Conservation (phyloP, 2,113 vertebrate species). For the Gorsachius goisagi region DNA sequence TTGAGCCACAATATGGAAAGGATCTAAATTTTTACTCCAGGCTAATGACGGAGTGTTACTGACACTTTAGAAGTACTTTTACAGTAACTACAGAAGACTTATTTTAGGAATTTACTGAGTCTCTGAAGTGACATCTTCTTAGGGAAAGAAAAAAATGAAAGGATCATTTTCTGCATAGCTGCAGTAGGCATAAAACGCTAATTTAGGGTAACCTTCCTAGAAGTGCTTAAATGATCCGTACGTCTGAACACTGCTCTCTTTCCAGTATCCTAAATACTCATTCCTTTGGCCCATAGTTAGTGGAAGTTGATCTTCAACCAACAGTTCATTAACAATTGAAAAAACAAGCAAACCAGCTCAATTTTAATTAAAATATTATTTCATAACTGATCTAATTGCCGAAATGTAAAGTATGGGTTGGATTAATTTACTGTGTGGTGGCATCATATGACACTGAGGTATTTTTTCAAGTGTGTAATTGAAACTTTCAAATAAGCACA, state of each 20-base stretch:
- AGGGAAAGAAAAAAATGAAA: neutral
- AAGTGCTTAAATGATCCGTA: neutral
- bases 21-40: neutral
- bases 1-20: neutral
- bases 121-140: neutral
- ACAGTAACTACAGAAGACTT: neutral
- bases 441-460: constrained; percentile 9
- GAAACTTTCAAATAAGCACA: constrained; percentile 48
- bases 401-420: constrained; percentile 22
- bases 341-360: neutral
- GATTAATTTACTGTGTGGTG: neutral
- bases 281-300: neutral
- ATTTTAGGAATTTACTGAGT: neutral
- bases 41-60: neutral
- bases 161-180: neutral
- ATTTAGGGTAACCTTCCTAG: neutral
- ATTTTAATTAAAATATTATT: constrained; percentile 55
- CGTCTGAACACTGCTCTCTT: neutral
- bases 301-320: constrained; percentile 21
- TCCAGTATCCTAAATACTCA: neutral
- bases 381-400: constrained; percentile 32
- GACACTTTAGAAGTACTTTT: neutral
- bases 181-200: neutral
- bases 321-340: neutral
- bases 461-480: constrained; percentile 63